Base-by-base conservation (phyloP, 1,140 invertebrate genomes). In the Pachypeltis micranthus region DNA sequence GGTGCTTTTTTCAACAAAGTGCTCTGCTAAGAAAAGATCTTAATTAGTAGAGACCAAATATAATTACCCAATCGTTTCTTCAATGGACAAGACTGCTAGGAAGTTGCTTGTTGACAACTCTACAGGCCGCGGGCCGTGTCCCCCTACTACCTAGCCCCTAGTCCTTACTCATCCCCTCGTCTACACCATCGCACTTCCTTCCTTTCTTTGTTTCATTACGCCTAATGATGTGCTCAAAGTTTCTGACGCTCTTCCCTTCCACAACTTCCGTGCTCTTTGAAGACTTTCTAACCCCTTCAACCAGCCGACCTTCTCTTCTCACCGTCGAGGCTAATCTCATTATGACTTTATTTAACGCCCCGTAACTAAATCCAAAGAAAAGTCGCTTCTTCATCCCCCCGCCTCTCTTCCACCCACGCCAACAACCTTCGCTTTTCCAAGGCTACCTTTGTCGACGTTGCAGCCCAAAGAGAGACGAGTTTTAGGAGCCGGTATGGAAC, bases 141-240 rank as follows among this genome's bases (percentile, higher is more conserved):
- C 21, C 47, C 21, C n/a, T n/a, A n/a, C n/a, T n/a, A n/a, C n/a
- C n/a, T n/a, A n/a, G n/a, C n/a, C n/a, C n/a, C n/a, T n/a, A n/a
- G n/a, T n/a, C n/a, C n/a, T n/a, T n/a, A n/a, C n/a, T n/a, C n/a
- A n/a, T n/a, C n/a, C n/a, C n/a, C n/a, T n/a, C n/a, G n/a, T n/a
- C n/a, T n/a, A n/a, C n/a, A n/a, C n/a, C n/a, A n/a, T n/a, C n/a
- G n/a, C n/a, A n/a, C n/a, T n/a, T 51, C 21, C 23, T 21, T 51
- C 21, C 21, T 3, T 10, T 51, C 47, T 51, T 51, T 51, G 47
- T 51, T 51, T 51, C 47, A 51, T 51, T 51, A 51, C 47, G 47
- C 47, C 47, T 51, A 51, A 51, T 51, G 47, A 51, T 51, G 47
- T 51, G 47, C 47, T 51, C 47, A 51, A 51, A 58, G 56, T 58